These are phyloP conservation scores for Sarcophaga rosellei DNA, from an alignment of 2,888 invertebrate genomes.

Conservation along the genomic window DNA sequence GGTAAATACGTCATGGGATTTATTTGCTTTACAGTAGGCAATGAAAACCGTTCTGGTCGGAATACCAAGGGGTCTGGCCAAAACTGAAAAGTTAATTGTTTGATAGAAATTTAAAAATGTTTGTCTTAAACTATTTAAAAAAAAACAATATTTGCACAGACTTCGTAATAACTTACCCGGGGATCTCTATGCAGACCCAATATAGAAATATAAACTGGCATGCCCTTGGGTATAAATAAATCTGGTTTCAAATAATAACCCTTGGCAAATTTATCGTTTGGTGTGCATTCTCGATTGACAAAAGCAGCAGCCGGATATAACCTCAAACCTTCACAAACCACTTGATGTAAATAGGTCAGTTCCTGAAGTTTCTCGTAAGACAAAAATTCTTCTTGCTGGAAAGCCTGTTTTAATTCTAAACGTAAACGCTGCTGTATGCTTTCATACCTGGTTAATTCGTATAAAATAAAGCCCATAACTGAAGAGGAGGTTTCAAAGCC, in stretches of 20 bases:
- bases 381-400: neutral
- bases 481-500: constrained; percentile 80
- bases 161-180: constrained; percentile 70
- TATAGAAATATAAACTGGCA: constrained; percentile 78
- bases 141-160: neutral
- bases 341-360: constrained; percentile 81
- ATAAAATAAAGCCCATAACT: constrained; percentile 79
- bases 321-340: constrained; percentile 77
- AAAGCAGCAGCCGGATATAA: constrained; percentile 79
- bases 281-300: constrained; percentile 77
- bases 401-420: constrained; percentile 76
- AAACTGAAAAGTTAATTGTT: constrained; percentile 70
- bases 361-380: constrained; percentile 78
- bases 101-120: neutral
- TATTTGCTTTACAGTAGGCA: constrained; percentile 69
- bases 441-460: constrained; percentile 79
- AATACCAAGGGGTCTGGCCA: constrained; percentile 77
- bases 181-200: constrained; percentile 78
- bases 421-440: constrained; percentile 78
- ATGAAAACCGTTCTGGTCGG: constrained; percentile 77
- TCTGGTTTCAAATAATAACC: constrained; percentile 75
- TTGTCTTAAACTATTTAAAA: neutral
- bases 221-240: constrained; percentile 75
- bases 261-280: constrained; percentile 14
- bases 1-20: constrained; percentile 77